These are phyloP conservation scores for Phortica okadai DNA, from an alignment of 2,888 invertebrate genomes.

Conservation along the genomic window DNA sequence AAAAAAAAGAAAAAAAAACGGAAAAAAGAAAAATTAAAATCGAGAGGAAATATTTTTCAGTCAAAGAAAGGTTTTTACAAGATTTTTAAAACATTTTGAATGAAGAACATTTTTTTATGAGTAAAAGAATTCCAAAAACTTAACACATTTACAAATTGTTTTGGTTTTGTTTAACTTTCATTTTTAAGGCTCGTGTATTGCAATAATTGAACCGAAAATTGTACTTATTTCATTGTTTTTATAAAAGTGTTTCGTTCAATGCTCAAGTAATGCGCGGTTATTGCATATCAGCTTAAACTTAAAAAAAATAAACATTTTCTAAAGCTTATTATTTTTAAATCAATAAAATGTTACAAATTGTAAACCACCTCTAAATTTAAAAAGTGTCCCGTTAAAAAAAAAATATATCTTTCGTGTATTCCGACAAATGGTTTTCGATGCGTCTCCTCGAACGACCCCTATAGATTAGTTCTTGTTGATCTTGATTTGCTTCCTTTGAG, in stretches of 20 bases:
- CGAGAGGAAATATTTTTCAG: constrained; percentile 60
- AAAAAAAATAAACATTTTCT: not conserved
- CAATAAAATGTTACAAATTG: too few species aligned
- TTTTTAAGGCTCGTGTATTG: not conserved
- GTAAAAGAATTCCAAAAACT: not conserved
- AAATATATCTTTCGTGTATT: too few species aligned
- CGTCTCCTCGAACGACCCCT: too few species aligned
- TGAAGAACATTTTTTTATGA: not conserved
- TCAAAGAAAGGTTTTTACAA: constrained; percentile 59
- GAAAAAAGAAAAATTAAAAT: constrained; percentile 40
- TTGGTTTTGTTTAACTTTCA: not conserved
- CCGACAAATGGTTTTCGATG: too few species aligned
- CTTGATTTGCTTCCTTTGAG: too few species aligned
- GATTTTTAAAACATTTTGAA: constrained; percentile 51
- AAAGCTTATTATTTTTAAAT: too few species aligned
- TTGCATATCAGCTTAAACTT: constrained; percentile 3
- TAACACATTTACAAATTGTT: not conserved
- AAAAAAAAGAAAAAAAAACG: constrained; percentile 29
- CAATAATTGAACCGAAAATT: not conserved
- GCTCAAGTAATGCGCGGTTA: not conserved
- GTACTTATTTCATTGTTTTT: constrained; percentile 10
- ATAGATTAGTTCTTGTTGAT: too few species aligned
- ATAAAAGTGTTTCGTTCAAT: not conserved
- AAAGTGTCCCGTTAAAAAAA: too few species aligned
- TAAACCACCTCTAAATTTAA: too few species aligned